phyloP scores from a whole-genome alignment of 2,888 invertebrate genomes.

The Melolontha melolontha region DNA sequence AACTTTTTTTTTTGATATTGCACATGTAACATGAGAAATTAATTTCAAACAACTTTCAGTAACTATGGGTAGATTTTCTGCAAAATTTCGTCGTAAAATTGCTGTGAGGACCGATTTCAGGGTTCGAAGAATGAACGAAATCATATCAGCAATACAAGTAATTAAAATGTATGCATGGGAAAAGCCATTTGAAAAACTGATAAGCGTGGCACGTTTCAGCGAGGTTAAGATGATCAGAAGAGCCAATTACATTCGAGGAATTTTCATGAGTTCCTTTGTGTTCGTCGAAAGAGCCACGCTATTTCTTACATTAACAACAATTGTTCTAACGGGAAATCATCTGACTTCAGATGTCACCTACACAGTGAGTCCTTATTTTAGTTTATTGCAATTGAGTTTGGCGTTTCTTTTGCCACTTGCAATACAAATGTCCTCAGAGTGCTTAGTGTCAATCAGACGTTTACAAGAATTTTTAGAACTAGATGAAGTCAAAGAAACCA shows the following conservation, averaged over 20 bases:
- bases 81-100: constrained; percentile 60
- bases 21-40: no score
- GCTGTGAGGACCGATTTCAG: constrained; percentile 71
- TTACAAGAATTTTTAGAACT: constrained; percentile 69
- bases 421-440: constrained; percentile 71
- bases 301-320: constrained; percentile 81
- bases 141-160: constrained; percentile 76
- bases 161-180: constrained; percentile 84
- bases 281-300: constrained; percentile 86
- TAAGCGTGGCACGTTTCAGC: constrained; percentile 44
- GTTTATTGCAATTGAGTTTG: constrained; percentile 67
- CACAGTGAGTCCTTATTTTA: constrained; percentile 66
- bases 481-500: constrained; percentile 67
- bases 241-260: constrained; percentile 73
- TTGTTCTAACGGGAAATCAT: constrained; percentile 75
- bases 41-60: constrained; percentile 44
- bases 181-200: constrained; percentile 69
- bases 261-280: constrained; percentile 79
- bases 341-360: constrained; percentile 66
- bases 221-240: constrained; percentile 52
- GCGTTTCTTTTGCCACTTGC: constrained; percentile 73
- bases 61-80: constrained; percentile 48
- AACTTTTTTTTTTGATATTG: no score
- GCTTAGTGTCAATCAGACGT: constrained; percentile 68
- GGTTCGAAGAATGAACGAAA: constrained; percentile 77